A percentile compares a stretch with the other conserved stretches of the same genome.
phyloP scores from a whole-genome alignment of 2,113 vertebrate species.

The Nyctibius bracteatus region DNA sequence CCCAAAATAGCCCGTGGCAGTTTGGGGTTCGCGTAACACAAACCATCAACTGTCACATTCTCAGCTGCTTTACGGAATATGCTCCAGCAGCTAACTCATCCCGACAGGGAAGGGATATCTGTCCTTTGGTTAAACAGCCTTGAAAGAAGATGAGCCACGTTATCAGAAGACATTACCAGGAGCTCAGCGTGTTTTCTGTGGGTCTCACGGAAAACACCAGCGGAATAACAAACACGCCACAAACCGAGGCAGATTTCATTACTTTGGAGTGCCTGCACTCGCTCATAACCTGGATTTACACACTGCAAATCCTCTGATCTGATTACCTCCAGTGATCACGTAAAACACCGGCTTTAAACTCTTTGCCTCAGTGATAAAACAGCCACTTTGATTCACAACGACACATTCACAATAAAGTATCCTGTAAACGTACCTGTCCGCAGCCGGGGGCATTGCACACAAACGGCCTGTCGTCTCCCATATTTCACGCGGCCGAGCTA shows the following conservation, averaged over 20 bases:
- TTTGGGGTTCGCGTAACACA: background rate
- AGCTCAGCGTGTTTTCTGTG: background rate
- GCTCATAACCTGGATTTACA: conserved; percentile 68
- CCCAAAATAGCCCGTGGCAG: conserved; percentile 1
- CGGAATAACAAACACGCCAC: conserved; percentile 47
- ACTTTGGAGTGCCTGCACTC: conserved; percentile 41
- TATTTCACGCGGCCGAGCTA: conserved; percentile 67
- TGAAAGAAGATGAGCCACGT: background rate
- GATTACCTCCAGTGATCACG: conserved; percentile 64
- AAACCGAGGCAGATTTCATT: conserved; percentile 53
- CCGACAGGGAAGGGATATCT: background rate
- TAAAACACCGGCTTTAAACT: conserved; percentile 65
- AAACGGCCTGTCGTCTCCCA: conserved; percentile 98
- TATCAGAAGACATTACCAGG: background rate
- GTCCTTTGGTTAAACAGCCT: background rate
- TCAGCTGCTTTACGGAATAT: conserved; percentile 6
- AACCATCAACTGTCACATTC: conserved; percentile 15
- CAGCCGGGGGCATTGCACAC: conserved; percentile 95
- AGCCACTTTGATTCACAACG: conserved; percentile 74
- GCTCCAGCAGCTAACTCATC: background rate
- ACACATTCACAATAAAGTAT: conserved; percentile 64
- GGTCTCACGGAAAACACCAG: conserved; percentile 4
- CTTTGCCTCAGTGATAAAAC: conserved; percentile 70
- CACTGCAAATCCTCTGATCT: conserved; percentile 62
- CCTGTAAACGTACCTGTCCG: conserved; percentile 88